Conservation (phyloP, 2,797 vertebrate genomes). For the Oophaga sylvatica region DNA sequence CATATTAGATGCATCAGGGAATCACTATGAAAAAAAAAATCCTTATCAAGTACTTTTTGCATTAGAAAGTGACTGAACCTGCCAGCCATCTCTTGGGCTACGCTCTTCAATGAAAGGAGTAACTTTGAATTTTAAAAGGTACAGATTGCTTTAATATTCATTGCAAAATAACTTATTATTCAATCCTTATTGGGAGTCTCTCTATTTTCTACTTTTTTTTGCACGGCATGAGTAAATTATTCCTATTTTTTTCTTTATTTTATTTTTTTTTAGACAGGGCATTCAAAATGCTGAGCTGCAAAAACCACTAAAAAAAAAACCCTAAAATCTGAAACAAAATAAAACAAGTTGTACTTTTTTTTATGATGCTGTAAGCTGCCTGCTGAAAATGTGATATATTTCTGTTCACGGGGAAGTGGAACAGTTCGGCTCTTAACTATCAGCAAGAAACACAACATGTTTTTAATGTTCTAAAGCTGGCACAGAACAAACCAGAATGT, state of each 20-base stretch:
- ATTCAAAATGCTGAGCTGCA: conserved; percentile 66
- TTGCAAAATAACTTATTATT: conserved; percentile 97
- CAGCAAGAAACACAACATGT: conserved; percentile 63
- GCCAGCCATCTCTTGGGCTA: conserved; percentile 92
- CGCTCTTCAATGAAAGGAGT: conserved; percentile 86
- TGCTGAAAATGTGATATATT: conserved; percentile 9
- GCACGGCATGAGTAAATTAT: conserved; percentile 73
- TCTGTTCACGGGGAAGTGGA: conserved; percentile 11
- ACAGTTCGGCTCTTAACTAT: conserved; percentile 47
- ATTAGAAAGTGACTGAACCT: conserved; percentile 92
- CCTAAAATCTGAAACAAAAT: conserved; percentile 54
- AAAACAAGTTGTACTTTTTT: conserved; percentile 55
- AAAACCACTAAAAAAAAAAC: conserved; percentile 63
- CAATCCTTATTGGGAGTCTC: conserved; percentile 82
- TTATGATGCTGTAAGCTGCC: conserved; percentile 13
- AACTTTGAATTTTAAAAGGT: conserved; percentile 98
- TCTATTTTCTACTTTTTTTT: conserved; percentile 69
- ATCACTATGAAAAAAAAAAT: conserved; percentile 87
- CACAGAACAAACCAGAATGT: conserved; percentile 68
- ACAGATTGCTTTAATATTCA: conserved; percentile 99
- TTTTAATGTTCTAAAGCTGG: conserved; percentile 64
- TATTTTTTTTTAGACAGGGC: conserved; percentile 65
- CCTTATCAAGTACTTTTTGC: conserved; percentile 93
- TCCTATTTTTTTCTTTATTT: conserved; percentile 65
- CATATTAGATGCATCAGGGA: conserved; percentile 99